Conservation (phyloP, 2,113 vertebrate genomes). For the Vulpes lagopus region DNA sequence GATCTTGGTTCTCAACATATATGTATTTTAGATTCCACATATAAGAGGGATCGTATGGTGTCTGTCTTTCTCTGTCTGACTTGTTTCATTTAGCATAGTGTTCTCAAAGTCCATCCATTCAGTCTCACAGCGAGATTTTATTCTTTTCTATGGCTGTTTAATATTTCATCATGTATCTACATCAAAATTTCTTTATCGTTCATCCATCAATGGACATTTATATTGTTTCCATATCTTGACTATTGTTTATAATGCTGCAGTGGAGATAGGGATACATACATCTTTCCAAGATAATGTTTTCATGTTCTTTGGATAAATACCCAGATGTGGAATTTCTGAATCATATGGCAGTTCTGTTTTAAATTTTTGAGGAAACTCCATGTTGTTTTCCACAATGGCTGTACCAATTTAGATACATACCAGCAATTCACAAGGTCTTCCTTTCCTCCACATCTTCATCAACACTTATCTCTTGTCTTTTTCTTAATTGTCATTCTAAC, state of each 20-base stretch:
- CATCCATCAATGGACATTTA: background rate
- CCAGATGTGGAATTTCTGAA: background rate
- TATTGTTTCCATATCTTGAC: background rate
- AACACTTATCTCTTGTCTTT: background rate
- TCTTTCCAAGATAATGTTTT: background rate
- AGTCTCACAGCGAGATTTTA: background rate
- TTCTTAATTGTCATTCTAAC: background rate
- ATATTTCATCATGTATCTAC: background rate
- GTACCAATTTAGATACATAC: background rate
- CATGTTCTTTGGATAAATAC: background rate
- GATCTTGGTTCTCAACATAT: background rate
- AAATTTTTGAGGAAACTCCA: background rate
- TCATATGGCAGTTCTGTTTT: background rate
- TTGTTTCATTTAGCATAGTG: background rate
- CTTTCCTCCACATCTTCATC: background rate
- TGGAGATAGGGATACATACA: background rate
- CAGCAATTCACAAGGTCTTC: background rate
- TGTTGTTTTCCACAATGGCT: background rate
- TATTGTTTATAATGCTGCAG: background rate
- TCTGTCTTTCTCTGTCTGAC: background rate
- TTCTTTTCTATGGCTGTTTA: background rate
- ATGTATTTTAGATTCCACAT: background rate
- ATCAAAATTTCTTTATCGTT: background rate
- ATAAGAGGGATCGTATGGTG: background rate
- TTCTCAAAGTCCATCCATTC: background rate